Conservation (phyloP, 1,140 invertebrate genomes). For the Parasteatoda tepidariorum region DNA sequence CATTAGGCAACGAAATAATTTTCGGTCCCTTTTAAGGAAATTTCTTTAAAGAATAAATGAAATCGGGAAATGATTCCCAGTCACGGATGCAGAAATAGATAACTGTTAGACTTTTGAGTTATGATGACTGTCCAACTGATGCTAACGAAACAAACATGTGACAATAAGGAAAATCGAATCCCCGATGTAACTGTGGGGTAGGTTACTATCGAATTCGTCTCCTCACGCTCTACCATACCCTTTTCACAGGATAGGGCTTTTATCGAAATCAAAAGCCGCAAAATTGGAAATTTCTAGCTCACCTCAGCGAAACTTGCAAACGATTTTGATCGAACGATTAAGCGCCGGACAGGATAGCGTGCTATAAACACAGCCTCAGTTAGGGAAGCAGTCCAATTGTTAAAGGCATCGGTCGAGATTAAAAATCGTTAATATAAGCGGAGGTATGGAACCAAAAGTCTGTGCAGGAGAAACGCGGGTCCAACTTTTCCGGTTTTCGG, state of each 20-base stretch:
- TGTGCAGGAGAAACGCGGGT: constrained; percentile 12
- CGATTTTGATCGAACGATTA: constrained; percentile 52
- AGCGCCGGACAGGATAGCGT: constrained; percentile 23
- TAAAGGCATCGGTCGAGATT: neutral
- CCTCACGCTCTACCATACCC: too few species aligned
- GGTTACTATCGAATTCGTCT: constrained; percentile 2
- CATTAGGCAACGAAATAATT: neutral
- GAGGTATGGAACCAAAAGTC: constrained; percentile 31
- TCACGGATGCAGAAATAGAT: constrained; percentile 4
- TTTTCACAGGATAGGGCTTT: neutral
- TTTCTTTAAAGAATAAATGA: neutral
- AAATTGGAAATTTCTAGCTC: constrained; percentile 55
- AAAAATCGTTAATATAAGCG: constrained; percentile 49
- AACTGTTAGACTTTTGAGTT: constrained; percentile 43
- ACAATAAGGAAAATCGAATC: constrained; percentile 31
- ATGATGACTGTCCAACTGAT: constrained; percentile 29
- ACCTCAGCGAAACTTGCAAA: constrained; percentile 24
- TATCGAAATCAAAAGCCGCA: constrained; percentile 60
- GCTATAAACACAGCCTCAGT: constrained; percentile 8
- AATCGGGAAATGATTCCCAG: constrained; percentile 41
- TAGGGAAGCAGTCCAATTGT: neutral
- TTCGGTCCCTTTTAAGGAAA: neutral
- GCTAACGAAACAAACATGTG: constrained; percentile 24
- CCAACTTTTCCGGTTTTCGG: constrained; percentile 51
- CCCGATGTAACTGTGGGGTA: neutral